Evolutionary conservation across 2,888 invertebrate genomes (phyloP), one percentile per base, ranked within the genome.

Genomic region (Hyposoter dolosus): DNA sequence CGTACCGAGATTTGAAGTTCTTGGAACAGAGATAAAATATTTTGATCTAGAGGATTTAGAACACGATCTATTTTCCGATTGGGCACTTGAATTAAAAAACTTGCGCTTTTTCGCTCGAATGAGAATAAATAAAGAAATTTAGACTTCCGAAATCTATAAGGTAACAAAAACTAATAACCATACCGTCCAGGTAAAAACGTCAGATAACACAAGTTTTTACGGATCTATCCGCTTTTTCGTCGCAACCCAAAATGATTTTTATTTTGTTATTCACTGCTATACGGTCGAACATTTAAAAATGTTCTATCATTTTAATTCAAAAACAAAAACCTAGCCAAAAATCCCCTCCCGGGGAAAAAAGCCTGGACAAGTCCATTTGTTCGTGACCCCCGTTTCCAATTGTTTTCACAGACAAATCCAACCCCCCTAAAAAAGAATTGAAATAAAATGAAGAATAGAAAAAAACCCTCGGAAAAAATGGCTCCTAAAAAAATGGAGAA

Each of bases 131-230:
- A 75, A 79, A n/a, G 77, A 86, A 80, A 68, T 65, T 32, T 87
- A 83, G 63, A 87, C 85, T 3, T 87, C 87, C 9, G 50, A 60
- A 45, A 68, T 83, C 43, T 87, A 88, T 77, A 88, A 87, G 85
- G 76, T 43, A 23, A 85, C 60, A 7, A 87, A 87, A 87, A 69
- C 83, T 28, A 85, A 87, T 76, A 85, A 80, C 72, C 60, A 71
- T 47, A 85, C 60, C 32, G 72, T 87, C n/a, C n/a, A 80, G 68
- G 23, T 88, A n/a, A 72, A 69, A 56, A 50, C 12, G 3, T 60
- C 7, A 23, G 76, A 85, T 47, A 80, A 87, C 19, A 65, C 53
- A 3, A 56, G 56, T n/a, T 71, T 76, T 12, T 84, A 87, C 60
- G 86, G 87, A 7, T 65, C 45, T n/a, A 87, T 84, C 50, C 56